phyloP scores from a whole-genome alignment of 92 coral and sea anemone species.

The Porites rus region DNA sequence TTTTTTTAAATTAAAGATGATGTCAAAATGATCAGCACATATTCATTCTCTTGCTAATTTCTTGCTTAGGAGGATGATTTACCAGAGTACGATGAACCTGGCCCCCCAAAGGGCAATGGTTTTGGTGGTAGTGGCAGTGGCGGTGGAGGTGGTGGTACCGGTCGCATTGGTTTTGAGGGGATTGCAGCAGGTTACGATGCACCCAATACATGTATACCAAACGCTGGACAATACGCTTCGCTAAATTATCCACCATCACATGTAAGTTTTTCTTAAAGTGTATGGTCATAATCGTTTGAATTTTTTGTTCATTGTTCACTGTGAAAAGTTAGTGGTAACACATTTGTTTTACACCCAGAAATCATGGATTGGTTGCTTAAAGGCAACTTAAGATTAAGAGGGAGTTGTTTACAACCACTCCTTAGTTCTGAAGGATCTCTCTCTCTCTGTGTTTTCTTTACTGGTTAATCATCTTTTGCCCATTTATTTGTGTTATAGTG shows the following conservation, averaged over 20 bases:
- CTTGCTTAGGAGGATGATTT: not conserved
- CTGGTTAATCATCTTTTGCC: no score
- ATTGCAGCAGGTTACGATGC: slow-evolving; percentile 60
- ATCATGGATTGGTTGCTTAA: no score
- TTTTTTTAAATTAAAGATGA: no score
- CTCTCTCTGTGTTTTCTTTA: no score
- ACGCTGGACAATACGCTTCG: slow-evolving; percentile 71
- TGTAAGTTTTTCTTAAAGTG: slow-evolving; percentile 4
- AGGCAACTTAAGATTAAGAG: no score
- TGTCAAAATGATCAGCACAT: no score
- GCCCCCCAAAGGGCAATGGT: slow-evolving; percentile 13
- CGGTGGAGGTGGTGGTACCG: slow-evolving; percentile 72
- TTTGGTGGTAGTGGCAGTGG: slow-evolving; percentile 35
- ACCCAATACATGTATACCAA: slow-evolving; percentile 84
- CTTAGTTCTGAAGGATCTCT: no score
- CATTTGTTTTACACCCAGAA: no score
- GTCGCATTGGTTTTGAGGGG: slow-evolving; percentile 72
- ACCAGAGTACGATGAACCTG: slow-evolving; percentile 13
- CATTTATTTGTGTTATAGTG: no score
- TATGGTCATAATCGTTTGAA: not conserved
- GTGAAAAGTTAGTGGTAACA: no score
- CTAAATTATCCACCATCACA: slow-evolving; percentile 76
- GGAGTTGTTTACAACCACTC: no score
- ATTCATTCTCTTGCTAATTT: not conserved
- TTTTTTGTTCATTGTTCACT: not conserved